Percentiles rank a stretch among this genome's conserved stretches.
These are phyloP conservation scores for Grantiella picta DNA, from an alignment of 2,113 vertebrate genomes.

Conservation along the genomic window DNA sequence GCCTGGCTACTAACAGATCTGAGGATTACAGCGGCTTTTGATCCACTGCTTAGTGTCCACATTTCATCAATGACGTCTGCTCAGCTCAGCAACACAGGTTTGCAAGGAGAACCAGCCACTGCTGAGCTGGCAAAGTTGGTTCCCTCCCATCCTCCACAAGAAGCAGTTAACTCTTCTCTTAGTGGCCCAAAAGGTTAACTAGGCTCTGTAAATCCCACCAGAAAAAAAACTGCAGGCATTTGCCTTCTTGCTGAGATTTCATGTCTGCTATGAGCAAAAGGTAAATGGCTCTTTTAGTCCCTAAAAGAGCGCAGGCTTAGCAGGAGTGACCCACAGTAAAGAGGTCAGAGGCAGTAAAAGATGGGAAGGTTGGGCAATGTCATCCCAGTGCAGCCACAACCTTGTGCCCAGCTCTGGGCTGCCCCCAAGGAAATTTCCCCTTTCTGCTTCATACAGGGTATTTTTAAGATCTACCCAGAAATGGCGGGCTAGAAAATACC, in stretches of 20 bases:
- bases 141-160: background rate
- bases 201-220: background rate
- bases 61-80: background rate
- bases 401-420: accelerated
- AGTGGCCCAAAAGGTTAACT: background rate
- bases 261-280: background rate
- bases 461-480: background rate
- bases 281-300: background rate
- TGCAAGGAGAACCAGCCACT: conserved; percentile 13
- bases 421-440: background rate
- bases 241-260: background rate
- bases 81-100: background rate
- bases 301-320: background rate
- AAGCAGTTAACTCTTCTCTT: background rate
- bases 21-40: background rate
- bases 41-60: background rate
- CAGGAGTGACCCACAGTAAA: background rate
- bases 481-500: background rate
- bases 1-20: background rate
- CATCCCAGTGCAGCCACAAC: background rate
- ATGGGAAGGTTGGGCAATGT: background rate
- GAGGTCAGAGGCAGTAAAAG: background rate
- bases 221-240: background rate
- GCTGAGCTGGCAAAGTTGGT: conserved; percentile 45
- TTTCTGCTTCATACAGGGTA: accelerated